Evolutionary conservation across 2,888 invertebrate species (phyloP), one percentile per base, ranked within the genome.

Genomic region (Drosophila aldrichi): DNA sequence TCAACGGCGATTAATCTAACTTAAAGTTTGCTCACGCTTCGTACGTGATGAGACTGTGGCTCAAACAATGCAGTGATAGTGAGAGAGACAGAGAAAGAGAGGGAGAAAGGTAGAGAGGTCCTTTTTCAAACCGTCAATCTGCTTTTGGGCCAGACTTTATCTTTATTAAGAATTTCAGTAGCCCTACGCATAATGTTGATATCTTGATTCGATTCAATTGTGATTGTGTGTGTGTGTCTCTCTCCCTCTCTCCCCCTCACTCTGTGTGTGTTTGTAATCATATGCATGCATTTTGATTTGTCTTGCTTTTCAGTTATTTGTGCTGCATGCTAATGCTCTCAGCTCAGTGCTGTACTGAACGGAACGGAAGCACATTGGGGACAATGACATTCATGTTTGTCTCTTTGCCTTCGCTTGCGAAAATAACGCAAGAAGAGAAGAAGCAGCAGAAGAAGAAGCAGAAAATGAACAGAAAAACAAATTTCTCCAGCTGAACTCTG

Each of bases 151-250:
- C 70, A 40, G 72, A 65, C 70, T 74, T 88, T 89, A 90, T 90
- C 91, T 91, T 91, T 90, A 90, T 90, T 91, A 90, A 89, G 91
- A 90, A 91, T 88, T 88, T 86, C 88, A 90, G 90, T 88, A 90
- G 90, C 81, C 75, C 76, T 81, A 59, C 70, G 69, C 73, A 70
- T 66, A 60, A 67, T 69, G 34, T 81, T 88, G 87, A 87, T 87
- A 87, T 87, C 87, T 88, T 88, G 87, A 90, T 88, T 88, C 77
- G 83, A 83, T 88, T 79, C 43, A 58, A 70, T 79, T 62, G 70
- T 66, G 68, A 67, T 64, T 62, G 63, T 76, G 44, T 61, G 61
- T 67, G 64, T 58, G 56, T 69, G 63, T 70, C 65, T 59, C 20
- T 52, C 41, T 38, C 16, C 7, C 16, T n/a, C 3, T 38, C 38